Evolutionary conservation across 2,113 vertebrate genomes (phyloP), one percentile per base, ranked within the genome.

Genomic region (Podiceps cristatus): DNA sequence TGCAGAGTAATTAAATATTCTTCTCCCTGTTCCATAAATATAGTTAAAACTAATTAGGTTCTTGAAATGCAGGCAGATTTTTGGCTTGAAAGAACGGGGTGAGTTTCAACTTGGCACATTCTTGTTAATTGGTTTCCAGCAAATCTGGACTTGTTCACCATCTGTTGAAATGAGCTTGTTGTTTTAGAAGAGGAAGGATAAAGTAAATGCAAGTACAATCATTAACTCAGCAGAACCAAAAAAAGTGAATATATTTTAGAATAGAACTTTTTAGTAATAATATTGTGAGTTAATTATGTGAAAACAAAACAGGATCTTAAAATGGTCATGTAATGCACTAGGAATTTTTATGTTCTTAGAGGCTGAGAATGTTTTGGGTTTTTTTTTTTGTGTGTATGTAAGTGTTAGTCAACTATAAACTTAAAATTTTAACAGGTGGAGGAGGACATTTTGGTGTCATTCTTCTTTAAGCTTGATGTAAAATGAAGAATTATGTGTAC

Each of bases 21-120:
- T 96, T 96, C 76, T 56, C 33, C 94, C 77, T 37, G 5, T 88
- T 94, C 88, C 93, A 86, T 94, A 90, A 91, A 89, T 94, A 58
- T 7, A 78, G 58, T 90, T 96, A 80, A 92, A 95, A 92, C 55
- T 95, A 87, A 90, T 95, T 67, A 84, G 89, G 40, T 90, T 94
- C 86, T 90, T 97, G 92, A 91, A 97, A 94, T 67, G 69, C 83
- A 91, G 95, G 76, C 85, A 90, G 85, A 62, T 96, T 93, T 96
- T 95, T 96, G 84, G 88, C 93, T 84, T 91, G 49, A 74, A 93
- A 94, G 78, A 93, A 62, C 35, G 63, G 84, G 24, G 71, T 69
- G 90, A 93, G 50, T 95, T 96, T 97, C 92, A 93, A 5, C 79
- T 96, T 96, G 91, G 90, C 90, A 86, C 68, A 13, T 82, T 90